These are phyloP conservation scores for Trichonephila clavipes DNA, from an alignment of 1,140 invertebrate species.

Conservation along the genomic window DNA sequence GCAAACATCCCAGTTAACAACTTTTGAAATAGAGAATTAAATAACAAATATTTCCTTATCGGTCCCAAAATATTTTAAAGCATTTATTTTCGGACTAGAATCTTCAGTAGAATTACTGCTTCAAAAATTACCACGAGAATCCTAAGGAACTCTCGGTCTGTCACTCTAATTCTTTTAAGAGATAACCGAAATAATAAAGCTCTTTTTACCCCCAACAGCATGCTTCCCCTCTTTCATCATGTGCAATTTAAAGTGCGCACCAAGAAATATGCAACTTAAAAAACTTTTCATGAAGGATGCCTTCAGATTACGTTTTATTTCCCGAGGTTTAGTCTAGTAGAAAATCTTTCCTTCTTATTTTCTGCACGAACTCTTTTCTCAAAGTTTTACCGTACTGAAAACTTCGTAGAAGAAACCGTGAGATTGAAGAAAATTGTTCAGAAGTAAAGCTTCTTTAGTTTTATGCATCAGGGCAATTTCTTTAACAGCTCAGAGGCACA, in stretches of 20 bases:
- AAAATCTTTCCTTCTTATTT: constrained; percentile 50
- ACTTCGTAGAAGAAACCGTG: constrained; percentile 50
- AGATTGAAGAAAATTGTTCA: constrained; percentile 50
- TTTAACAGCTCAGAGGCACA: constrained; percentile 65
- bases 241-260: constrained; percentile 12
- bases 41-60: not conserved
- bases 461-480: constrained; percentile 57
- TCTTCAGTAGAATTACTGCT: not conserved
- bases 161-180: constrained; percentile 13
- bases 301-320: constrained; percentile 44
- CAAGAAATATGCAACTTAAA: constrained; percentile 12
- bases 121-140: not conserved
- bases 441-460: constrained; percentile 59
- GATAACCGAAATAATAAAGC: not conserved
- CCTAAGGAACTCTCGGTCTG: not conserved
- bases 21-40: not conserved
- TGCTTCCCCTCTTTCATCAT: not conserved
- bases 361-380: constrained; percentile 65
- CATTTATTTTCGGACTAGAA: not conserved
- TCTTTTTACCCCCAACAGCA: not conserved
- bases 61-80: not conserved
- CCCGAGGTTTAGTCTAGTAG: constrained; percentile 53
- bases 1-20: not conserved
- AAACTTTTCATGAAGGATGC: constrained; percentile 13
- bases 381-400: constrained; percentile 40